Conservation (phyloP, 2,113 vertebrate species). For the Mastomys coucha region DNA sequence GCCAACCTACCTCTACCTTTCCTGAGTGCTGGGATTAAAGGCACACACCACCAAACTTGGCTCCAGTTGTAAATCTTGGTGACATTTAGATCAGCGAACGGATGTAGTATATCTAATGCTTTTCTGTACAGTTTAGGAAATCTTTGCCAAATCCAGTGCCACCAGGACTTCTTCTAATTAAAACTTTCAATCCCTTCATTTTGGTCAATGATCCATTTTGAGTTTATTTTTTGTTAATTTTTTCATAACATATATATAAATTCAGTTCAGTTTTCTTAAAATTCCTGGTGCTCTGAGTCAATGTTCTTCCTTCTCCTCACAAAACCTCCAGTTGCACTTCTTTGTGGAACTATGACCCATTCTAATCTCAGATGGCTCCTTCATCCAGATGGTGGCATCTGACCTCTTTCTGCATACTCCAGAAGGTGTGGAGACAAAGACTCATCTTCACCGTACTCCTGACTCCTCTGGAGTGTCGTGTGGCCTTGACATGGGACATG, state of each 20-base stretch:
- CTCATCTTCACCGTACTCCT: background rate
- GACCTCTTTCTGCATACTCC: background rate
- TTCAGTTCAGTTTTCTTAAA: background rate
- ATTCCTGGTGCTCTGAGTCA: background rate
- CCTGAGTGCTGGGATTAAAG: background rate
- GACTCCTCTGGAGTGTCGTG: background rate
- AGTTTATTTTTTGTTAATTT: conserved; percentile 22
- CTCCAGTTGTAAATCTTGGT: conserved; percentile 32
- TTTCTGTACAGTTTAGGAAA: conserved; percentile 36
- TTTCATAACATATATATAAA: background rate
- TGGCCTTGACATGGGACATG: background rate
- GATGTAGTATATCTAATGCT: background rate
- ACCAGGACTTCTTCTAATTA: conserved; percentile 16
- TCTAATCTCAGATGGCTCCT: background rate
- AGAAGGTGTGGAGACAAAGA: background rate
- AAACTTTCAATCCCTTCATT: conserved; percentile 43
- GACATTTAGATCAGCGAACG: conserved; percentile 3
- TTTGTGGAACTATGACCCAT: background rate
- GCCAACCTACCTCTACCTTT: background rate
- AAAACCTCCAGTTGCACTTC: background rate
- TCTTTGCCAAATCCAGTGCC: conserved; percentile 37
- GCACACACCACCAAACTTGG: background rate
- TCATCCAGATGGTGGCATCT: conserved; percentile 3
- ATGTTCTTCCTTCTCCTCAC: background rate
- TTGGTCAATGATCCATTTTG: background rate